phyloP scores from a whole-genome alignment of 2,113 vertebrate species.

The Podarcis cretensis region DNA sequence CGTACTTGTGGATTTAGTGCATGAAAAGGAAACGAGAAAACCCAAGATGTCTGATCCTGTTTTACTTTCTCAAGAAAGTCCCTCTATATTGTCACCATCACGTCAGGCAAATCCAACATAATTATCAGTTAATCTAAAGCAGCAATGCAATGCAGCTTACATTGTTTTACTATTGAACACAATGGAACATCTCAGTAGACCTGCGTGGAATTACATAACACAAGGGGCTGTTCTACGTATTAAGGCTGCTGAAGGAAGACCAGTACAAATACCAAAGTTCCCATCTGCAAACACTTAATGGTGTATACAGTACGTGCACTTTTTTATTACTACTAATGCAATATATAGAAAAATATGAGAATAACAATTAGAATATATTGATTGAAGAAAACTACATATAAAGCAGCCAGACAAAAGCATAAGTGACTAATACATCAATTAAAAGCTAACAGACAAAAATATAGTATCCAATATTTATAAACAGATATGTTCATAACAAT shows the following conservation, averaged over 20 bases:
- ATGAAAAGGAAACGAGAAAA: conserved; percentile 15
- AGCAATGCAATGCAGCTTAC: not conserved
- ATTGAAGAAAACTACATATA: not conserved
- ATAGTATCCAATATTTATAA: not conserved
- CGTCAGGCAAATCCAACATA: conserved; percentile 5
- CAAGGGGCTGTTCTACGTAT: no score
- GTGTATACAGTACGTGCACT: no score
- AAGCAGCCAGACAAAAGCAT: not conserved
- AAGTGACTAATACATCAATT: not conserved
- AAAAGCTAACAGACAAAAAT: not conserved
- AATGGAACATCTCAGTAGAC: not conserved
- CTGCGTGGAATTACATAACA: no score
- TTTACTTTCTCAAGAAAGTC: conserved; percentile 41
- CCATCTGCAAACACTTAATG: no score
- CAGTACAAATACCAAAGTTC: not conserved
- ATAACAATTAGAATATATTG: not conserved
- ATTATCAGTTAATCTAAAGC: not conserved
- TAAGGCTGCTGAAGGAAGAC: no score
- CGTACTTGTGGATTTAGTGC: conserved; percentile 45
- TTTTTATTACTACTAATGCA: not conserved
- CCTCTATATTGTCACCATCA: not conserved
- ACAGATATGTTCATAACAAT: not conserved
- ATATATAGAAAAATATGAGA: not conserved
- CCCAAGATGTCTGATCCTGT: conserved; percentile 45
- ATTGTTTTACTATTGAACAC: not conserved